A percentile compares a stretch with the other conserved stretches of the same genome.
Evolutionary conservation across 1,140 invertebrate species (phyloP).

Genomic region (Aphaenogaster ashmeadi): DNA sequence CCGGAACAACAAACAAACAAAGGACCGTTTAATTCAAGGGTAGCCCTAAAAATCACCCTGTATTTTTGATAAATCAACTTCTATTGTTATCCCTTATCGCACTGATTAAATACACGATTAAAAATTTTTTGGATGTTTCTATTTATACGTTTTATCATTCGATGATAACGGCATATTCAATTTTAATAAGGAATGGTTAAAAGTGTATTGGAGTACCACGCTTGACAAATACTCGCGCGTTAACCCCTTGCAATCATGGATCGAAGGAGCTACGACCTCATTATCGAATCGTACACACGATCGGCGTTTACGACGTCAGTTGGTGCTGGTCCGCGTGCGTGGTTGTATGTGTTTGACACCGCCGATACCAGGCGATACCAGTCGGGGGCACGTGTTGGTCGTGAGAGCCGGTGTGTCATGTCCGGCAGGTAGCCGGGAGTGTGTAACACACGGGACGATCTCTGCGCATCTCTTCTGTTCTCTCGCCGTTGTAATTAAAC

Average conservation of each 20-base stretch:
- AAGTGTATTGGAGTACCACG: background rate
- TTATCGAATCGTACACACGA: slow-evolving; percentile 71
- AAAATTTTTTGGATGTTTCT: background rate
- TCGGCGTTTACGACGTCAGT: slow-evolving; percentile 54
- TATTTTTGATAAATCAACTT: slow-evolving; percentile 22
- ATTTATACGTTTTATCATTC: background rate
- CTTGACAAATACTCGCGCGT: slow-evolving; percentile 40
- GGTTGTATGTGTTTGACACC: slow-evolving; percentile 60
- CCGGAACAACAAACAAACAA: slow-evolving; percentile 77
- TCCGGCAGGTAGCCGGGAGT: slow-evolving; percentile 72
- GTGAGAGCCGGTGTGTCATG: slow-evolving; percentile 71
- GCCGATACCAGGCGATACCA: slow-evolving; percentile 70
- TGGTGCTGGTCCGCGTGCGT: slow-evolving; percentile 43
- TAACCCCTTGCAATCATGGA: background rate
- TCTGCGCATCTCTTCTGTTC: slow-evolving; percentile 25
- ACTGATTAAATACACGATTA: background rate
- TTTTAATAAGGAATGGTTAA: background rate
- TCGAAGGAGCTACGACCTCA: slow-evolving; percentile 58
- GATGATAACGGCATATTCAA: background rate
- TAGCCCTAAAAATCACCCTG: background rate
- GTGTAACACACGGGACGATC: slow-evolving; percentile 56
- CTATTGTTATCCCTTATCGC: background rate
- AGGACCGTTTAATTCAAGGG: slow-evolving; percentile 64
- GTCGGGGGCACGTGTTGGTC: slow-evolving; percentile 69
- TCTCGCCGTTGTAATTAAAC: slow-evolving; percentile 75